phyloP scores from a whole-genome alignment of 2,113 vertebrate genomes.

The Xerus inauris region DNA sequence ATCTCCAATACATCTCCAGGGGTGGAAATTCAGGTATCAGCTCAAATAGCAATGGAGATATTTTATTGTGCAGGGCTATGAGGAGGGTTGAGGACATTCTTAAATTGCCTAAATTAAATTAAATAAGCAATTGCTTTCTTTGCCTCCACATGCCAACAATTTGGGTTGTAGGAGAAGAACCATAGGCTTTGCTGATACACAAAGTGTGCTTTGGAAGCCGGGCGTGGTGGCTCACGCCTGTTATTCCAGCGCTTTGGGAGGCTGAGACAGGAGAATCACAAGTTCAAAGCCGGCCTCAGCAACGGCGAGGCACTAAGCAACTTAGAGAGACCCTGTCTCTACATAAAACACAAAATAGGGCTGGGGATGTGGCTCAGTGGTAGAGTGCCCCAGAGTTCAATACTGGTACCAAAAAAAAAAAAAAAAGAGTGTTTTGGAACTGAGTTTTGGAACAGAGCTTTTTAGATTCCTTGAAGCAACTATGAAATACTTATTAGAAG shows the following conservation, averaged over 20 bases:
- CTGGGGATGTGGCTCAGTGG: too few species aligned
- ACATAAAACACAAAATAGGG: too few species aligned
- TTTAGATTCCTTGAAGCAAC: conserved; percentile 32
- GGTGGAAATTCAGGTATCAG: background rate
- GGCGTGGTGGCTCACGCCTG: too few species aligned
- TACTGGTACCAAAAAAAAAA: too few species aligned
- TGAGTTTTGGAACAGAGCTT: background rate
- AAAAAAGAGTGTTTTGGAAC: conserved; percentile 4
- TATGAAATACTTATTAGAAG: conserved; percentile 42
- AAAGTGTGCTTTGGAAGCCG: conserved; percentile 20
- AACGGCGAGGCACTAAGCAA: too few species aligned
- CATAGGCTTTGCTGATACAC: background rate
- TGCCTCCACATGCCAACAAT: background rate
- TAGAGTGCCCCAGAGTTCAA: too few species aligned
- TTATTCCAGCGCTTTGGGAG: too few species aligned
- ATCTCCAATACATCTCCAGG: background rate
- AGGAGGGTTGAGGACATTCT: background rate
- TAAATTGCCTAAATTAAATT: conserved; percentile 33
- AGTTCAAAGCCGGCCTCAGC: too few species aligned
- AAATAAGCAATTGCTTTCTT: background rate
- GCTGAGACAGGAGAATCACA: too few species aligned
- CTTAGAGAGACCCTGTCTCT: too few species aligned
- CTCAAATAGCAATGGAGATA: background rate
- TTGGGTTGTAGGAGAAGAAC: conserved; percentile 6
- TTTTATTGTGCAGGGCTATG: background rate